A percentile compares a stretch with the other conserved stretches of the same genome.
Conservation (phyloP, 2,797 vertebrate genomes). For the Rhodeus uyekii region DNA sequence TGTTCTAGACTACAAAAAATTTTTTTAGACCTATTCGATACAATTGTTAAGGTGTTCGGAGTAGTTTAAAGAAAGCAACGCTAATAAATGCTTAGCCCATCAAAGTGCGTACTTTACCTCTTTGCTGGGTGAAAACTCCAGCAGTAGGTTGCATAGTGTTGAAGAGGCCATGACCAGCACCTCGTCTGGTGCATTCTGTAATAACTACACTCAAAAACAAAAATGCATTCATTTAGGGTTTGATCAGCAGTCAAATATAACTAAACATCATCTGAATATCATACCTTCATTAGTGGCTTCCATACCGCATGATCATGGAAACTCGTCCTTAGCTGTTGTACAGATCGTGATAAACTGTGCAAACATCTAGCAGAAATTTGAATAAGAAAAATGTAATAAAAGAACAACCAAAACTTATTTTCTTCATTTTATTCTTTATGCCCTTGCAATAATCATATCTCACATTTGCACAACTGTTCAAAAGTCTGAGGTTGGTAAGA, state of each 20-base stretch:
- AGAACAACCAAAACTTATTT: not conserved
- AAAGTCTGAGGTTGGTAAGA: not conserved
- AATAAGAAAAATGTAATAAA: not conserved
- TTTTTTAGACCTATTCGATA: not conserved
- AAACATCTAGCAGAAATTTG: conserved; percentile 75
- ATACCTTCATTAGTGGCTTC: conserved; percentile 99
- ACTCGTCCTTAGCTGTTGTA: conserved; percentile 97
- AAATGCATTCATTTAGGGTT: not conserved
- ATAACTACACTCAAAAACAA: conserved; percentile 77
- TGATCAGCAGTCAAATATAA: not conserved
- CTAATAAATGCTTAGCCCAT: not conserved
- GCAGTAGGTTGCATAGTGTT: conserved; percentile 96
- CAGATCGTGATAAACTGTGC: conserved; percentile 97
- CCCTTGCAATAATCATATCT: not conserved
- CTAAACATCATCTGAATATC: not conserved
- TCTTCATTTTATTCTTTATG: not conserved
- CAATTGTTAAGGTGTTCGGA: not conserved
- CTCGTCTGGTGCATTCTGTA: conserved; percentile 98
- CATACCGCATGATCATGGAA: conserved; percentile 99
- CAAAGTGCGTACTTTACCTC: conserved; percentile 79
- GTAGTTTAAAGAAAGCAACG: not conserved
- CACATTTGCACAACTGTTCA: not conserved
- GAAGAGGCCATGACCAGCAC: conserved; percentile 97
- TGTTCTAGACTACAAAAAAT: not conserved
- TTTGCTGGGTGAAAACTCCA: conserved; percentile 99